Evolutionary conservation across 1,140 invertebrate species (phyloP).

Genomic region (Amphibalanus amphitrite): DNA sequence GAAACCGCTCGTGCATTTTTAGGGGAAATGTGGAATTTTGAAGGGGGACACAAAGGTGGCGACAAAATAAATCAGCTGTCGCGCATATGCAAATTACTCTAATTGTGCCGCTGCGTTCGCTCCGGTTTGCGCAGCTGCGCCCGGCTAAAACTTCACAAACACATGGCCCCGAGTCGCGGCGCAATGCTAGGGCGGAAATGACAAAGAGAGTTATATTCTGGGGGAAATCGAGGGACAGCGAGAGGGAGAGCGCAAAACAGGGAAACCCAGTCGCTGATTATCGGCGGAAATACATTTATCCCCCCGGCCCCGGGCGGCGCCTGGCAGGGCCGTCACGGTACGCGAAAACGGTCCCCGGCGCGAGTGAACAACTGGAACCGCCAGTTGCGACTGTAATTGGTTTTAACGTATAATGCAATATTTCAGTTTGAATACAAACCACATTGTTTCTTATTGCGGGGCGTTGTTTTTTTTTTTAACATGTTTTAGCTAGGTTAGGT

Average conservation of each 20-base stretch:
- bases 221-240: neutral
- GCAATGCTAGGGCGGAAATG: neutral
- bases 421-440: too few relatives aligned
- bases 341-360: too few relatives aligned
- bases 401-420: too few relatives aligned
- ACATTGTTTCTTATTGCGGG: too few relatives aligned
- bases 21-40: neutral
- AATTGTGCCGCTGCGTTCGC: conserved; percentile 1
- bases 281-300: neutral
- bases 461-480: too few relatives aligned
- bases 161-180: neutral
- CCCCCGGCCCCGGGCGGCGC: too few relatives aligned
- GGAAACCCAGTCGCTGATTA: neutral
- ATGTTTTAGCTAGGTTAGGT: too few relatives aligned
- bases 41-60: neutral
- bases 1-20: neutral
- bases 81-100: neutral
- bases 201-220: neutral
- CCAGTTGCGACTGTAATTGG: too few relatives aligned
- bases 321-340: too few relatives aligned
- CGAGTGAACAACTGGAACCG: too few relatives aligned
- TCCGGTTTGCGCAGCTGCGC: conserved; percentile 18
- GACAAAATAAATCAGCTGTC: neutral
- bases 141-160: conserved; percentile 14
- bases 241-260: neutral